Percentiles rank a stretch among this genome's conserved stretches.
Evolutionary conservation across 2,888 invertebrate species (phyloP).

Genomic region (Cryptus viduatorius): DNA sequence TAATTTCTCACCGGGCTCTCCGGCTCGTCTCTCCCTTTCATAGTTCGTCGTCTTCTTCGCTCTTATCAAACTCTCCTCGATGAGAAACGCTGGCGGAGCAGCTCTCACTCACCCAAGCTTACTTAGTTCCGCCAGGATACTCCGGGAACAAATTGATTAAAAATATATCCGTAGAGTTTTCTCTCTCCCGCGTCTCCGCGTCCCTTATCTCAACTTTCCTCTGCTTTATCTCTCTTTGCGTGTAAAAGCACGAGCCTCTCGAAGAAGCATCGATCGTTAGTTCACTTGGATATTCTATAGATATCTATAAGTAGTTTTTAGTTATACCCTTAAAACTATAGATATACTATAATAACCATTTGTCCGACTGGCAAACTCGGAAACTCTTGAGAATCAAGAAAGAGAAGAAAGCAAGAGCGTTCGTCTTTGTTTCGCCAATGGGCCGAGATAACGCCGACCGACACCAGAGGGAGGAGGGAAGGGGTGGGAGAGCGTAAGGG

Average conservation of each 20-base stretch:
- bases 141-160: slow-evolving; percentile 68
- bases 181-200: not conserved
- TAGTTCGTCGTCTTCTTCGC: slow-evolving; percentile 10
- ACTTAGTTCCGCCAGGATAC: slow-evolving; percentile 57
- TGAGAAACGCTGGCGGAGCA: not conserved
- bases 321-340: slow-evolving; percentile 48
- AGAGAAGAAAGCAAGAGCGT: slow-evolving; percentile 1
- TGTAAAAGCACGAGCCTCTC: slow-evolving; percentile 53
- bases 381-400: slow-evolving; percentile 55
- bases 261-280: slow-evolving; percentile 58
- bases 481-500: not conserved
- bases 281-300: slow-evolving; percentile 41
- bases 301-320: slow-evolving; percentile 61
- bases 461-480: slow-evolving; percentile 13
- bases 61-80: slow-evolving; percentile 23
- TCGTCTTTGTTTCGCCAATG: slow-evolving; percentile 52
- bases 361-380: slow-evolving; percentile 49
- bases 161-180: slow-evolving; percentile 57
- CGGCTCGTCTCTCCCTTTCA: slow-evolving; percentile 38
- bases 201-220: slow-evolving; percentile 16
- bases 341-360: slow-evolving; percentile 69
- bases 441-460: slow-evolving; percentile 48
- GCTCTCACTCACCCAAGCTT: slow-evolving; percentile 28
- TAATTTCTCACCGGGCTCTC: slow-evolving; percentile 71
- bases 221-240: slow-evolving; percentile 32